Evolutionary conservation across 2,113 vertebrate species (phyloP), one percentile per base, ranked within the genome.

Genomic region (Notiomystis cincta): DNA sequence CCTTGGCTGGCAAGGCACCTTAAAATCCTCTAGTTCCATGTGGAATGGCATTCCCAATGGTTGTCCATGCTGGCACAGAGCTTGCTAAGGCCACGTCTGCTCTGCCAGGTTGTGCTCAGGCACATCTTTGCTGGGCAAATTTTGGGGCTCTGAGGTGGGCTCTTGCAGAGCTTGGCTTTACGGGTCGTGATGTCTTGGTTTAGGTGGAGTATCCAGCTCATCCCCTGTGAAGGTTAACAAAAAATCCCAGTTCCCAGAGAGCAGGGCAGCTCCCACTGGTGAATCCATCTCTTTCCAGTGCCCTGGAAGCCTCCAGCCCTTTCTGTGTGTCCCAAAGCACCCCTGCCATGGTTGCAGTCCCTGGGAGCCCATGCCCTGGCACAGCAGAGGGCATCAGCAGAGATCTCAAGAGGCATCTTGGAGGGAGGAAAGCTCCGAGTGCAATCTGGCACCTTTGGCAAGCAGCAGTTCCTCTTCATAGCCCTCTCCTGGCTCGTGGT

Each of bases 381-480:
- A 13, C 15, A 64, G 70, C 77, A 31, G 24, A 83, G 38, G 40
- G 45, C 48, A 28, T 82, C 35, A 62, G 69, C 82, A 69, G 88
- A 35, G 48, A 83, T 45, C 71, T 44, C 40, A 24, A 3, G 70
- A 24, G 17, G 66, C 57, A 82, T 51, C 33, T 66, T 57, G 89
- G 79, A 54, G 79, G 50, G 75, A 67, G 79, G 33, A 72, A 64
- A 83, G 66, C 66, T 69, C 8, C 0, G 11, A n/a, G 61, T 84
- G 78, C 84, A 76, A 4, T 70, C 58, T 83, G 82, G 73, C 66
- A 33, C 56, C 66, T 50, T 87, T 92, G 96, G 82, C 89, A 94
- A 58, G 72, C 53, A 28, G 6, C 47, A 57, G 15, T 15, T 88
- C 84, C 93, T 87, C 54, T 44, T 31, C 57, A 3, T 20, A 86